A percentile compares a stretch with the other conserved stretches of the same genome.
phyloP scores from a whole-genome alignment of 2,797 vertebrate genomes.

The Schizopygopsis malacanthus region DNA sequence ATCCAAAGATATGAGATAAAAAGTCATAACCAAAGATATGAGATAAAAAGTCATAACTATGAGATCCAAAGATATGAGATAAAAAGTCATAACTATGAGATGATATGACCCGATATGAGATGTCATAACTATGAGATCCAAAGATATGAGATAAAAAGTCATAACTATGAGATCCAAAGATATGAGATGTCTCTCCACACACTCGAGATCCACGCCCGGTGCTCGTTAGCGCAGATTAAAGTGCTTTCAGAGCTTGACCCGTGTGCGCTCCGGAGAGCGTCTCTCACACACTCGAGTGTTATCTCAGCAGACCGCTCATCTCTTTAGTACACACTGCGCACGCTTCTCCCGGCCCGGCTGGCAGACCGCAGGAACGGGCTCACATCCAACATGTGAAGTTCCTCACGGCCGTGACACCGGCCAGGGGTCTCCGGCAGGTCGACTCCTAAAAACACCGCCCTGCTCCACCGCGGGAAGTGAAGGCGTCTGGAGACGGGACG shows the following conservation, averaged over 20 bases:
- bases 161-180: too few relatives aligned
- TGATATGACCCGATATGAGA: too few relatives aligned
- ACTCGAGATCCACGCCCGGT: too few relatives aligned
- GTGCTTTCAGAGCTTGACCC: slow-evolving; percentile 10
- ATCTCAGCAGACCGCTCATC: not conserved
- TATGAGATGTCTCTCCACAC: too few relatives aligned
- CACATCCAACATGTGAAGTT: slow-evolving; percentile 81
- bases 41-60: too few relatives aligned
- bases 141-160: too few relatives aligned
- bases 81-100: too few relatives aligned
- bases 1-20: too few relatives aligned
- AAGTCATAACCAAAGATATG: too few relatives aligned
- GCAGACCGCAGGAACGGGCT: slow-evolving; percentile 73
- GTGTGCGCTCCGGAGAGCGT: not conserved
- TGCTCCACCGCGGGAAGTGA: slow-evolving; percentile 66
- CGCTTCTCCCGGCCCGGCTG: slow-evolving; percentile 41
- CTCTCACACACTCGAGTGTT: not conserved
- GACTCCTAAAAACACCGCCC: slow-evolving; percentile 75
- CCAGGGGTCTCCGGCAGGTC: slow-evolving; percentile 74
- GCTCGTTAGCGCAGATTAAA: not conserved
- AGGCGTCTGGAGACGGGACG: slow-evolving; percentile 59
- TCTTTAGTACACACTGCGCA: not conserved
- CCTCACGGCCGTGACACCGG: slow-evolving; percentile 75
- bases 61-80: too few relatives aligned
- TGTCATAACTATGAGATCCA: too few relatives aligned